A percentile compares a stretch with the other conserved stretches of the same genome.
Evolutionary conservation across 2,113 vertebrate genomes (phyloP).

Genomic region (Acanthisitta chloris): DNA sequence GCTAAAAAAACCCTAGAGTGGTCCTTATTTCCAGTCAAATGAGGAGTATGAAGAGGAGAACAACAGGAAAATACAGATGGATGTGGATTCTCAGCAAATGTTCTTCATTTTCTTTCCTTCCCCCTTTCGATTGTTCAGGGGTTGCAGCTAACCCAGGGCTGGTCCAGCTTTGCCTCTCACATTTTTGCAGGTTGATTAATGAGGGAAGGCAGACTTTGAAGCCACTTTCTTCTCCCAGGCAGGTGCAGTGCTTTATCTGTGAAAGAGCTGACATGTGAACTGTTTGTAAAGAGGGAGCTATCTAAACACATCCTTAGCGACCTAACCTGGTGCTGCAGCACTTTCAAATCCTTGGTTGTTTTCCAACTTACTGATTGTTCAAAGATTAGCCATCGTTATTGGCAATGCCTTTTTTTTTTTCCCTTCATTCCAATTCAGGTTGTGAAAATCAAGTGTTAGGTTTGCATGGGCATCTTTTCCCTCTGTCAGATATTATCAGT

Average conservation of each 20-base stretch:
- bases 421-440: background rate
- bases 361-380: slow-evolving; percentile 17
- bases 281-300: slow-evolving; percentile 68
- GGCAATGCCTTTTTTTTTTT: background rate
- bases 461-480: background rate
- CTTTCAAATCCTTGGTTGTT: slow-evolving; percentile 41
- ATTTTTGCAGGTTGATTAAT: slow-evolving; percentile 56
- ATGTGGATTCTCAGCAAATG: background rate
- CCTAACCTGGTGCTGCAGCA: slow-evolving; percentile 52
- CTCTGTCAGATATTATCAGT: background rate
- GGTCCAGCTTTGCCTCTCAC: background rate
- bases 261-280: slow-evolving; percentile 77
- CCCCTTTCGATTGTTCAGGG: background rate
- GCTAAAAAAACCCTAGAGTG: background rate
- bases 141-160: slow-evolving; percentile 1
- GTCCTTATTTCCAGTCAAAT: slow-evolving; percentile 5
- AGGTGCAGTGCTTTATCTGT: slow-evolving; percentile 80
- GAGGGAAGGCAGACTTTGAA: slow-evolving; percentile 78
- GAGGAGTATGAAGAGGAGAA: background rate
- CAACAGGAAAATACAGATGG: background rate
- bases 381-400: slow-evolving; percentile 4
- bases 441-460: background rate
- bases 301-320: slow-evolving; percentile 61
- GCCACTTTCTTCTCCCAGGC: slow-evolving; percentile 52
- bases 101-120: slow-evolving; percentile 1